Evolutionary conservation across 2,113 vertebrate species (phyloP).

Genomic region (Peromyscus californicus): DNA sequence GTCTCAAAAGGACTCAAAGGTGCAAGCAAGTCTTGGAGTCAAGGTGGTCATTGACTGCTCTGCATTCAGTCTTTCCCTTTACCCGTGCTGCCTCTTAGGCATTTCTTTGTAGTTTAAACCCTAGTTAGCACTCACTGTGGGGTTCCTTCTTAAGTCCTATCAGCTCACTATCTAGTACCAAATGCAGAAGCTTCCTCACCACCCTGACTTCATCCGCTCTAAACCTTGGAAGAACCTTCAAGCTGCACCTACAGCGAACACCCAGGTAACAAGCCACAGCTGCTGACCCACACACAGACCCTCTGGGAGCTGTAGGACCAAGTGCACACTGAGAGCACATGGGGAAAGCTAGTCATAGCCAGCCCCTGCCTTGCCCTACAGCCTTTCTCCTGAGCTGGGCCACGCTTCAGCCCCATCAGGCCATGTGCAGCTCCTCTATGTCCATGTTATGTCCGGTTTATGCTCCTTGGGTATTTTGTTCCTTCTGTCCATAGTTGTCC

Average conservation of each 20-base stretch:
- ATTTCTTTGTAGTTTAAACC: neutral
- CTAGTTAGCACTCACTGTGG: neutral
- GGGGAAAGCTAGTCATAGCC: neutral
- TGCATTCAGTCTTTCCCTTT: neutral
- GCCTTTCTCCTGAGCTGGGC: neutral
- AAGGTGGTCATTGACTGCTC: neutral
- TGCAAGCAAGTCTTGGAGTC: neutral
- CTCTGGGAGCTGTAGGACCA: rapidly evolving
- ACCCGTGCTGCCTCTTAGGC: neutral
- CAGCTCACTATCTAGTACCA: neutral
- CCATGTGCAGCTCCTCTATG: rapidly evolving
- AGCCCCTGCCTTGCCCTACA: neutral
- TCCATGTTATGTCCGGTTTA: neutral
- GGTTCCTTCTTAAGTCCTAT: neutral
- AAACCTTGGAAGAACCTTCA: neutral
- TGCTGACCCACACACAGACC: rapidly evolving
- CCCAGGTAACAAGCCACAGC: neutral
- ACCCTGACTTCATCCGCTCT: neutral
- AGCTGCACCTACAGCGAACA: neutral
- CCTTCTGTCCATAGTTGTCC: neutral
- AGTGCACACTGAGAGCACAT: neutral
- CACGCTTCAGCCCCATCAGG: neutral
- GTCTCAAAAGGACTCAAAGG: neutral
- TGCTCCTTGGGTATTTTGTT: neutral
- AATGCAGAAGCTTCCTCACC: neutral